phyloP scores from a whole-genome alignment of 2,113 vertebrate genomes.

The Caloenas nicobarica region DNA sequence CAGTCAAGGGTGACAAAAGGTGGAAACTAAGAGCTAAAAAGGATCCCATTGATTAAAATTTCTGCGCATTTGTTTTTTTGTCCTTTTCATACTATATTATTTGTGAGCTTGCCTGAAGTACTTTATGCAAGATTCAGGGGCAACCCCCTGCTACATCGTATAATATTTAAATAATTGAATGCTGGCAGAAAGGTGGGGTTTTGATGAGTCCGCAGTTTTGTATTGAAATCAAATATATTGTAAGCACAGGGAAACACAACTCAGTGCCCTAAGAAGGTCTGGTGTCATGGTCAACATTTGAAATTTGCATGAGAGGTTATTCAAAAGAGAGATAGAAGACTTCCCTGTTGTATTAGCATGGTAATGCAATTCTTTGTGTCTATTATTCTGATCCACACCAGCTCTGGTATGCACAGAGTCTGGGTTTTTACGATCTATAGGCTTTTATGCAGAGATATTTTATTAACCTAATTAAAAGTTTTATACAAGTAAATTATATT shows the following conservation, averaged over 20 bases:
- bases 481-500: constrained; percentile 58
- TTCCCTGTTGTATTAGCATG: constrained; percentile 60
- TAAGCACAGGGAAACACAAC: constrained; percentile 46
- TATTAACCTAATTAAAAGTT: constrained; percentile 66
- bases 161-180: constrained; percentile 53
- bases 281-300: constrained; percentile 62
- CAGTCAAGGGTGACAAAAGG: neutral
- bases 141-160: neutral
- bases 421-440: constrained; percentile 23
- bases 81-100: neutral
- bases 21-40: neutral
- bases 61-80: neutral
- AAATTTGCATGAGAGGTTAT: constrained; percentile 64
- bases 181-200: constrained; percentile 14
- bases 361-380: constrained; percentile 55
- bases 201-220: constrained; percentile 61
- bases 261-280: constrained; percentile 34
- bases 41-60: neutral
- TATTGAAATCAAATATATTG: constrained; percentile 59
- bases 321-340: constrained; percentile 39
- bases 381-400: constrained; percentile 15
- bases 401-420: neutral
- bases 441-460: constrained; percentile 52
- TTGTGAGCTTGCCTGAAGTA: constrained; percentile 1
- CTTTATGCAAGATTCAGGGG: neutral